These are phyloP conservation scores for Cisticola juncidis DNA, from an alignment of 2,113 vertebrate species.

Conservation along the genomic window DNA sequence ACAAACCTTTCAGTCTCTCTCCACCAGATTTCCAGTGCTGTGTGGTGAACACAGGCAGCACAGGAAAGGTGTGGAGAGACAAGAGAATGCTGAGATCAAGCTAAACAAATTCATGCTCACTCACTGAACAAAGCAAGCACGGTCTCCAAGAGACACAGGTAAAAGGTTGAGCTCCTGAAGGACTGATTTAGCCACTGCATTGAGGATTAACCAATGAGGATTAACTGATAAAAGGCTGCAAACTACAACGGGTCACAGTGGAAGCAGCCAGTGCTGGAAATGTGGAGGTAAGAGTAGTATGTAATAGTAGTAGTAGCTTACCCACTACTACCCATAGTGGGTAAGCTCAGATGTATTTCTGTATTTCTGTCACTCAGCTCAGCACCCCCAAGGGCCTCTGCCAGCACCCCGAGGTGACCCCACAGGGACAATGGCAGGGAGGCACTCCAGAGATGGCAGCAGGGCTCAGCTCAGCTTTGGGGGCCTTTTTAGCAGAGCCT, in stretches of 20 bases:
- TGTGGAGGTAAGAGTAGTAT: fast-evolving
- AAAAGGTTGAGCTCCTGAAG: not conserved
- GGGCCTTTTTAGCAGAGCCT: not conserved
- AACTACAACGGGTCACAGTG: not conserved
- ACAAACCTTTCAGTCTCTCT: not conserved
- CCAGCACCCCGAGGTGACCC: not conserved
- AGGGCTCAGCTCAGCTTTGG: not conserved
- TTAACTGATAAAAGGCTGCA: not conserved
- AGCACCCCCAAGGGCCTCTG: too few relatives aligned
- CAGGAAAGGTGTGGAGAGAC: not conserved
- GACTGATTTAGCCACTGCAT: not conserved
- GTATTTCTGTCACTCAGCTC: not conserved
- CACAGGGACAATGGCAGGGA: fast-evolving
- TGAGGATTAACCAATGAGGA: not conserved
- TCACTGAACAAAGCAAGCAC: not conserved
- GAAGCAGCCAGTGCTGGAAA: not conserved
- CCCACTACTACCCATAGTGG: too few relatives aligned
- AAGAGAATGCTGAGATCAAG: not conserved
- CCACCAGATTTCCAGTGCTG: not conserved
- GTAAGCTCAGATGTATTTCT: not conserved
- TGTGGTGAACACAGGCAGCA: not conserved
- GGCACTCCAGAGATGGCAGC: not conserved
- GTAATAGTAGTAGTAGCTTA: too few relatives aligned
- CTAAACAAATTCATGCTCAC: not conserved
- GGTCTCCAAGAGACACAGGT: not conserved